A percentile compares a stretch with the other conserved stretches of the same genome.
Evolutionary conservation across 1,140 invertebrate species (phyloP).

Genomic region (Drosophila guanche): DNA sequence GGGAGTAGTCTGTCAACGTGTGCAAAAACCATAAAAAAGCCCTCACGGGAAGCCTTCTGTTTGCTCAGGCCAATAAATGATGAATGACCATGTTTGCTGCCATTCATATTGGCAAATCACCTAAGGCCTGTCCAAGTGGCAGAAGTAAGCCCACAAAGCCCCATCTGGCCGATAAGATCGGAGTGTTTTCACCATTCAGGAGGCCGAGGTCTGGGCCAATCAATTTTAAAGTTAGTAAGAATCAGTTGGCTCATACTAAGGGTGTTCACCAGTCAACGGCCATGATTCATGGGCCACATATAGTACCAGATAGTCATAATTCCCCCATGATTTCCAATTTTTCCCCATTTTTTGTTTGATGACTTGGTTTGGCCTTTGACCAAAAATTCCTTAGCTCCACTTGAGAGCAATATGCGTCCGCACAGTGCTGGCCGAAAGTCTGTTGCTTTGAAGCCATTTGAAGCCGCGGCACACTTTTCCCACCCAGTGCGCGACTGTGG

Average conservation of each 20-base stretch:
- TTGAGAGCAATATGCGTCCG: constrained; percentile 44
- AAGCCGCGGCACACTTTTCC: constrained; percentile 24
- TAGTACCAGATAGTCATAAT: constrained; percentile 23
- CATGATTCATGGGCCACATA: constrained; percentile 44
- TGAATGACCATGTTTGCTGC: constrained; percentile 33
- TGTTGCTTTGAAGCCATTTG: neutral
- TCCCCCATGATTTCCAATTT: constrained; percentile 12
- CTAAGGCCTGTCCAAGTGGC: constrained; percentile 37
- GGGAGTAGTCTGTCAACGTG: constrained; percentile 14
- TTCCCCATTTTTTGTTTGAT: constrained; percentile 7
- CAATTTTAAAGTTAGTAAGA: constrained; percentile 50
- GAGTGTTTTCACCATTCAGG: constrained; percentile 5
- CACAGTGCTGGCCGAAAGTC: constrained; percentile 33
- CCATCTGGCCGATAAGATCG: constrained; percentile 33
- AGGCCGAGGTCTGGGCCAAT: constrained; percentile 11
- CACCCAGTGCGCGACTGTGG: constrained; percentile 29
- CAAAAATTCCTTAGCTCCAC: constrained; percentile 56
- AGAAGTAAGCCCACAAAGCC: constrained; percentile 38
- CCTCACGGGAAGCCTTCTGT: constrained; percentile 4
- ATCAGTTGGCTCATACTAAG: constrained; percentile 19
- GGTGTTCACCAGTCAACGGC: neutral
- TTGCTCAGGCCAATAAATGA: constrained; percentile 38
- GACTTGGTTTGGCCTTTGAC: constrained; percentile 56
- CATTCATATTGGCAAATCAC: constrained; percentile 44
- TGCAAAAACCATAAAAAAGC: constrained; percentile 2